These are phyloP conservation scores for Grammomys dolichurus DNA, from an alignment of 2,113 vertebrate species.

Conservation along the genomic window DNA sequence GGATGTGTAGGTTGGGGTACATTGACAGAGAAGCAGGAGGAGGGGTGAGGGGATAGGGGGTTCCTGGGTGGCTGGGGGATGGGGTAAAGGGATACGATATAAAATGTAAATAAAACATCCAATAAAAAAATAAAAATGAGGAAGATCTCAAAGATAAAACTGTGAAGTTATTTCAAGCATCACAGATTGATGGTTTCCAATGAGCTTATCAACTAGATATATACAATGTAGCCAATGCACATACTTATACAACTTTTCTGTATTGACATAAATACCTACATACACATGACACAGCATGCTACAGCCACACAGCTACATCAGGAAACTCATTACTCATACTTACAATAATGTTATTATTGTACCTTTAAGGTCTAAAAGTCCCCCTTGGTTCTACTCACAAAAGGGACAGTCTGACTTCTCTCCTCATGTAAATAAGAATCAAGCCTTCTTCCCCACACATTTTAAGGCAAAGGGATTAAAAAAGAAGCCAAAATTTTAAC, in stretches of 20 bases:
- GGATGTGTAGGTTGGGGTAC: too few relatives aligned
- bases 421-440: background rate
- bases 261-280: background rate
- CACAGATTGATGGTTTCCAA: slow-evolving; percentile 33
- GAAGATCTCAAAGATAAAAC: background rate
- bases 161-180: background rate
- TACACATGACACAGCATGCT: background rate
- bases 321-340: background rate
- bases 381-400: background rate
- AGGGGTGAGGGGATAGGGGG: too few relatives aligned
- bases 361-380: background rate
- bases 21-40: too few relatives aligned
- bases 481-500: slow-evolving; percentile 31
- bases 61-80: too few relatives aligned
- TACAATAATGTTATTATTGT: background rate
- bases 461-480: slow-evolving; percentile 44
- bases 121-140: background rate
- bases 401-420: background rate
- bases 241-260: background rate
- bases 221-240: background rate
- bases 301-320: background rate
- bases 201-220: background rate
- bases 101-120: too few relatives aligned
- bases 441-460: background rate
- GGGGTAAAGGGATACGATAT: too few relatives aligned